These are phyloP conservation scores for Phaethornis superciliosus DNA, from an alignment of 2,113 vertebrate species.

Conservation along the genomic window DNA sequence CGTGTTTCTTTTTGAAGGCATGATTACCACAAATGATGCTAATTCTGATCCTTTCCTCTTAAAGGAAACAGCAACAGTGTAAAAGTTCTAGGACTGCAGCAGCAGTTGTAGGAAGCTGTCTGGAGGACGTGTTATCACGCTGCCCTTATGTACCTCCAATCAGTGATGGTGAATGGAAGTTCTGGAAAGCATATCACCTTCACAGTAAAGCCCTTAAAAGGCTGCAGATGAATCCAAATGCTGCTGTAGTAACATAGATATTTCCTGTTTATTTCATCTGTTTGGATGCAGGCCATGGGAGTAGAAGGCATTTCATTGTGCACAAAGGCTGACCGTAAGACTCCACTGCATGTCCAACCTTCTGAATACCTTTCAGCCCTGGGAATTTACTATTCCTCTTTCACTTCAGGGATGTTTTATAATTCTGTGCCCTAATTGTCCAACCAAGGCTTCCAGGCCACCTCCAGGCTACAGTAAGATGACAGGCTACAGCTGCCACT, in stretches of 20 bases:
- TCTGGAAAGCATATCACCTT: slow-evolving; percentile 50
- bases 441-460: neutral
- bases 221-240: slow-evolving; percentile 33
- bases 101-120: slow-evolving; percentile 40
- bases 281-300: slow-evolving; percentile 35
- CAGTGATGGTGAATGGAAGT: slow-evolving; percentile 36
- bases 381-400: slow-evolving; percentile 4
- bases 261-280: slow-evolving; percentile 61
- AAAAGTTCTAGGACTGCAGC: slow-evolving; percentile 18
- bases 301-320: slow-evolving; percentile 36
- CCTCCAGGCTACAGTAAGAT: neutral
- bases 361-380: neutral
- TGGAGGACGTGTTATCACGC: neutral
- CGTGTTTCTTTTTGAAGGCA: slow-evolving; percentile 49
- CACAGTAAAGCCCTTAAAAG: slow-evolving; percentile 49
- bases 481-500: neutral
- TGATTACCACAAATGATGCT: slow-evolving; percentile 50
- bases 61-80: slow-evolving; percentile 30
- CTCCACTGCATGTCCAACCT: neutral
- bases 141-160: slow-evolving; percentile 41
- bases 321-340: neutral
- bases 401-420: slow-evolving; percentile 3
- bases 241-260: slow-evolving; percentile 57
- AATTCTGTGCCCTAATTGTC: neutral
- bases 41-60: slow-evolving; percentile 19